Percentiles rank a stretch among this genome's conserved stretches.
Evolutionary conservation across 2,888 invertebrate genomes (phyloP).

Genomic region (Caenorhabditis sulstoni): DNA sequence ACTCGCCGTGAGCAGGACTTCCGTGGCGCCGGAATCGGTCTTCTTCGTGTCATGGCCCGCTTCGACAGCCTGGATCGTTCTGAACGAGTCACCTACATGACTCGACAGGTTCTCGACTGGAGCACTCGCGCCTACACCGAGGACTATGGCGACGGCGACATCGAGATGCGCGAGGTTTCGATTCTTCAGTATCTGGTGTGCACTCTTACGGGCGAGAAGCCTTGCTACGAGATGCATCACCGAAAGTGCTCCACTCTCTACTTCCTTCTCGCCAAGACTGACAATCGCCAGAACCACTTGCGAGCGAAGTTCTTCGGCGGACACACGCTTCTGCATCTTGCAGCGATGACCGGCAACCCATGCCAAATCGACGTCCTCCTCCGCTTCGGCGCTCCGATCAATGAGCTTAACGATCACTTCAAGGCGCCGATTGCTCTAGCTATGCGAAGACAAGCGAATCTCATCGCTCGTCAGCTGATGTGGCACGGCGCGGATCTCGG

Average conservation of each 20-base stretch:
- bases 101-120: not conserved
- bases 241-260: constrained; percentile 39
- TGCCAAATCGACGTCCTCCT: constrained; percentile 58
- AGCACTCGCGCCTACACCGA: not conserved
- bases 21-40: not conserved
- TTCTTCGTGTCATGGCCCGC: not conserved
- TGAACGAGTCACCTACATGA: not conserved
- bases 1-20: not conserved
- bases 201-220: constrained; percentile 2
- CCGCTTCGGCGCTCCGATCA: constrained; percentile 11
- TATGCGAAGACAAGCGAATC: constrained; percentile 8
- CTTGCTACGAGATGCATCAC: constrained; percentile 33
- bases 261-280: constrained; percentile 14
- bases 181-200: too few species aligned
- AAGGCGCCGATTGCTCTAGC: constrained; percentile 37
- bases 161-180: not conserved
- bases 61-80: not conserved
- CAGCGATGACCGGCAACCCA: constrained; percentile 49
- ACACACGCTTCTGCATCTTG: constrained; percentile 40
- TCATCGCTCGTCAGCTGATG: constrained; percentile 53
- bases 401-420: constrained; percentile 14
- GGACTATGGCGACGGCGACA: not conserved
- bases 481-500: constrained; percentile 62
- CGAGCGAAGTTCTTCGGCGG: constrained; percentile 10
- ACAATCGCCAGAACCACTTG: not conserved